Evolutionary conservation across 1,140 invertebrate genomes (phyloP), one percentile per base, ranked within the genome.

Genomic region (Temnothorax longispinosus): DNA sequence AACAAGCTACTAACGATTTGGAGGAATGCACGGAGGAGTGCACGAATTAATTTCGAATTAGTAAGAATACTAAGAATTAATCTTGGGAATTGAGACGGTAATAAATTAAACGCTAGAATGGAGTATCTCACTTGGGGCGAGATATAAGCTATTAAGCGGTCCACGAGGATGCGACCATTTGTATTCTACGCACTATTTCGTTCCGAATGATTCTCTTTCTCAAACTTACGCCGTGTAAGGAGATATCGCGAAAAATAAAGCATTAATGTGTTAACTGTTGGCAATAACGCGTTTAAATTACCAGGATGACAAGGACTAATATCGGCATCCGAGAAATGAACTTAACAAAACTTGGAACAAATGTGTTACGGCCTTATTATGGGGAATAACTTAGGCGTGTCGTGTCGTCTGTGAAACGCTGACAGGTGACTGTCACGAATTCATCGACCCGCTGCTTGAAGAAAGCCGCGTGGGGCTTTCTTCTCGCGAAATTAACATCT

Each of bases 271-370:
- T 18, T 58, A 74, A 72, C 27, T n/a, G 50, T 44, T 47, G 78
- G 18, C 52, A 38, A 58, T 72, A 58, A 47, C 18, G 52, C 87
- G 86, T 21, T 89, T 88, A 90, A 87, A 91, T 85, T 78, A 82
- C 77, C 86, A 69, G 44, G 47, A 67, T 91, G 91, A 92, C 87
- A 91, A 81, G 87, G 82, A 91, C 78, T 92, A 91, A 92, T 91
- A 91, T 72, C 81, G 84, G 81, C n/a, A 89, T 92, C 47, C 77
- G 60, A 80, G 80, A 84, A 74, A 74, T 15, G 7, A 18, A 50
- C 21, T 74, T 90, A 87, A 90, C 82, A 72, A 86, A 85, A 76
- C 78, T 69, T 2, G 65, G 41, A 6, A 62, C 77, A 78, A 89
- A 86, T 71, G 38, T 86, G 86, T 84, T 64, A 75, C 65, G 76